phyloP scores from a whole-genome alignment of 1,140 invertebrate genomes.

The Cyclargus thomasi region DNA sequence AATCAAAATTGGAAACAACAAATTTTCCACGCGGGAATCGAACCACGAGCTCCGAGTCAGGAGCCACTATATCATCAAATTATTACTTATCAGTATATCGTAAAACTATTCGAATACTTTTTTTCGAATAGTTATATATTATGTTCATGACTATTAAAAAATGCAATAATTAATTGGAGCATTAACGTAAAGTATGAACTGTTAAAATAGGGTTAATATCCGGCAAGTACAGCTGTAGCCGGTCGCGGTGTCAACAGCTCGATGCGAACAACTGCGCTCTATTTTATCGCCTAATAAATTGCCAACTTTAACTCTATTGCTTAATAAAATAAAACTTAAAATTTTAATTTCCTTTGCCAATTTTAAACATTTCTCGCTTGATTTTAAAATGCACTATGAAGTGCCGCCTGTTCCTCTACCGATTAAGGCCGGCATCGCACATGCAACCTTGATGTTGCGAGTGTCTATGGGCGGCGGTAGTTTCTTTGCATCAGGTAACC shows the following conservation, averaged over 20 bases:
- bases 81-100: no score
- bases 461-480: no score
- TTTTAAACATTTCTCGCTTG: not conserved
- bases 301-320: constrained; percentile 2
- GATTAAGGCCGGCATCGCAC: no score
- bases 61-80: no score
- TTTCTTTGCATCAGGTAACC: no score
- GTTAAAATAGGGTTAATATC: not conserved
- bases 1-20: no score
- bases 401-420: not conserved
- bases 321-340: constrained; percentile 8
- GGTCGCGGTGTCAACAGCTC: not conserved
- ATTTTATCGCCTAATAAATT: constrained; percentile 10
- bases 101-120: no score
- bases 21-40: no score
- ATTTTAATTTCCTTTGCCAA: not conserved
- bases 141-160: no score
- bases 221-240: not conserved
- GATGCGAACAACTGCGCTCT: constrained; percentile 8
- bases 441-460: no score
- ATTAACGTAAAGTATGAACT: not conserved
- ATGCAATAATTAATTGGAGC: not conserved
- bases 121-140: no score
- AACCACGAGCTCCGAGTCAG: no score
- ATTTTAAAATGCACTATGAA: not conserved